These are phyloP conservation scores for Eilema caniola DNA, from an alignment of 2,888 invertebrate species.

Conservation along the genomic window DNA sequence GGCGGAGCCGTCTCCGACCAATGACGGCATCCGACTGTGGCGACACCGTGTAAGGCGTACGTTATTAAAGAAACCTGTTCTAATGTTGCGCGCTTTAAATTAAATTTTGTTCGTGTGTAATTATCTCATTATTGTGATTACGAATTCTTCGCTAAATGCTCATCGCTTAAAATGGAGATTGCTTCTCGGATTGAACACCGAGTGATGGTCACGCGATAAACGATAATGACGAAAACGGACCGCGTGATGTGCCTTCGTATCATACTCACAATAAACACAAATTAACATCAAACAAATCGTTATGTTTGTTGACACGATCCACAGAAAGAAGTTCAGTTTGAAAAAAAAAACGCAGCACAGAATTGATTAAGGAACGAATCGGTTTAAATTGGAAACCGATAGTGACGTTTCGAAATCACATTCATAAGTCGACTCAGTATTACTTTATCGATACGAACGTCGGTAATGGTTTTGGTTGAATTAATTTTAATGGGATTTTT, in stretches of 20 bases:
- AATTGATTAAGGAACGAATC: slow-evolving; percentile 87
- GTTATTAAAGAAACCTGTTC: slow-evolving; percentile 87
- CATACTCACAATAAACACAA: slow-evolving; percentile 59
- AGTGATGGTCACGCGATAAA: slow-evolving; percentile 68
- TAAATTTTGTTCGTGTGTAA: slow-evolving; percentile 87
- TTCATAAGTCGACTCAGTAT: slow-evolving; percentile 85
- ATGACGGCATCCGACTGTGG: slow-evolving; percentile 83
- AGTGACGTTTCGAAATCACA: slow-evolving; percentile 87
- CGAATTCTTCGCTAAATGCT: slow-evolving; percentile 85
- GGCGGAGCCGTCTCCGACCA: slow-evolving; percentile 85
- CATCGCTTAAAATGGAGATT: slow-evolving; percentile 82
- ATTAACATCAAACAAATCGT: slow-evolving; percentile 74
- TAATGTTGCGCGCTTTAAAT: slow-evolving; percentile 87
- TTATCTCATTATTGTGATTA: slow-evolving; percentile 87
- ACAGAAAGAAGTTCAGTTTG: slow-evolving; percentile 75
- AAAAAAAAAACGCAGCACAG: slow-evolving; percentile 79
- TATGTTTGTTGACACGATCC: slow-evolving; percentile 75
- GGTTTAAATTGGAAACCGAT: slow-evolving; percentile 87
- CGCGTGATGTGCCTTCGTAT: slow-evolving; percentile 57
- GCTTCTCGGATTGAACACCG: slow-evolving; percentile 69
- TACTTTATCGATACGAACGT: slow-evolving; percentile 85
- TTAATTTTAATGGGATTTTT: slow-evolving; percentile 87
- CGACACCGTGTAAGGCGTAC: slow-evolving; percentile 86
- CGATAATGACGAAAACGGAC: slow-evolving; percentile 65
- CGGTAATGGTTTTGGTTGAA: slow-evolving; percentile 85